phyloP scores from a whole-genome alignment of 2,797 vertebrate genomes.

The Sandelia bainsii region DNA sequence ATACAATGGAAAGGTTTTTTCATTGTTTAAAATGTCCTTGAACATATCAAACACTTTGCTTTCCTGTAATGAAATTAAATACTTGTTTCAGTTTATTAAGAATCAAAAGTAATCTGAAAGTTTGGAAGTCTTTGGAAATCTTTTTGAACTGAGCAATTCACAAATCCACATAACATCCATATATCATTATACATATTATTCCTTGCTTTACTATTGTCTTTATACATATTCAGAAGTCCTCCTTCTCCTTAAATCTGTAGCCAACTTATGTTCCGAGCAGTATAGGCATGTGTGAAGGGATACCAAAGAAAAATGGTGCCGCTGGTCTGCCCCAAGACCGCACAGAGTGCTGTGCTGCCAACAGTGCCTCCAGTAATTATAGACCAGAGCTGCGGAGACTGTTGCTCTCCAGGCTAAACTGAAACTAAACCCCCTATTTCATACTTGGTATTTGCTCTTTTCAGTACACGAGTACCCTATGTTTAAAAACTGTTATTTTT shows the following conservation, averaged over 20 bases:
- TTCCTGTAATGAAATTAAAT: constrained; percentile 14
- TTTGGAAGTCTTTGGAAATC: neutral
- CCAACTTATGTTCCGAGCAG: constrained; percentile 45
- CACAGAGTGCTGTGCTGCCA: constrained; percentile 73
- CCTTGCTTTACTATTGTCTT: constrained; percentile 5
- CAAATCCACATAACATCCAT: constrained; percentile 1
- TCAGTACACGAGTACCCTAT: constrained; percentile 66
- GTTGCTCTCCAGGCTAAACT: constrained; percentile 76
- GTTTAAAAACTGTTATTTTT: constrained; percentile 83
- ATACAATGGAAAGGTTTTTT: neutral
- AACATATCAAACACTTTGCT: neutral
- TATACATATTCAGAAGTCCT: constrained; percentile 33
- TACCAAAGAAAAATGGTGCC: constrained; percentile 74
- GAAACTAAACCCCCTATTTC: constrained; percentile 81
- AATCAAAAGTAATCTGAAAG: neutral
- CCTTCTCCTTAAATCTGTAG: constrained; percentile 34
- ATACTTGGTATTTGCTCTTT: constrained; percentile 77
- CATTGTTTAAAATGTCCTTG: neutral
- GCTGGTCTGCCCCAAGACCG: constrained; percentile 74
- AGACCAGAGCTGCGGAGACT: constrained; percentile 76
- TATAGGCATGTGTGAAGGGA: constrained; percentile 63
- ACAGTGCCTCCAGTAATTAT: constrained; percentile 82
- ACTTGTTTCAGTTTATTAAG: neutral
- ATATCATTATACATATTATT: too few species aligned
- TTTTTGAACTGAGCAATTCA: neutral